Evolutionary conservation across 2,113 vertebrate species (phyloP).

Genomic region (Addax nasomaculatus): DNA sequence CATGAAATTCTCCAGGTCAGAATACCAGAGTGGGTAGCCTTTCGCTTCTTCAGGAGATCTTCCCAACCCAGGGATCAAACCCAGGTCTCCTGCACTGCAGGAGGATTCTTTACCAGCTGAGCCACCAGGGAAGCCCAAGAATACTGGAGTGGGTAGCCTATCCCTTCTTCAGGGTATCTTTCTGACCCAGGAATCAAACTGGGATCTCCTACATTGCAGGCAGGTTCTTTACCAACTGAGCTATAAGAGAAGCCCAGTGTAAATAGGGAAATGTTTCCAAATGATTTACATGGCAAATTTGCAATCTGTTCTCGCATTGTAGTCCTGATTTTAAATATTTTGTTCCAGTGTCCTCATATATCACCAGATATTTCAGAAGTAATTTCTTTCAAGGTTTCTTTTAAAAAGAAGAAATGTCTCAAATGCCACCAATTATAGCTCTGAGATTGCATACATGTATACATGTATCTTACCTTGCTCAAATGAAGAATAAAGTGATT

Average conservation of each 20-base stretch:
- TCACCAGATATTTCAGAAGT: neutral
- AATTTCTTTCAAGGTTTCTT: neutral
- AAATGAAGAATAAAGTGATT: neutral
- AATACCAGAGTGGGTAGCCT: neutral
- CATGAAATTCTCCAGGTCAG: neutral
- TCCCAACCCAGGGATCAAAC: neutral
- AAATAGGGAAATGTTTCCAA: conserved; percentile 17
- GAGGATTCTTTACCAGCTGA: neutral
- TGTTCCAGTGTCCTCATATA: neutral
- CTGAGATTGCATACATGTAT: neutral
- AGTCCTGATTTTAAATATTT: conserved; percentile 3
- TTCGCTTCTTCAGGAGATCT: neutral
- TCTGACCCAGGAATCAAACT: neutral
- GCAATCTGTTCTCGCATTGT: neutral
- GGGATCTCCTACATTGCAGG: neutral
- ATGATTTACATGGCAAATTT: neutral
- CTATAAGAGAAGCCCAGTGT: neutral
- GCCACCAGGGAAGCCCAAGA: neutral
- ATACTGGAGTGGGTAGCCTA: neutral
- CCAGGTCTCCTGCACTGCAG: neutral
- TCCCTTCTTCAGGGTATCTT: neutral
- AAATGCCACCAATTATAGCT: neutral
- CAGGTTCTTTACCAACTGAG: neutral
- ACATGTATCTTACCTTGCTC: neutral
- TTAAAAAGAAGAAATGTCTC: neutral